phyloP scores from a whole-genome alignment of 2,888 invertebrate genomes.

The Lepidocyrtoides sp. region DNA sequence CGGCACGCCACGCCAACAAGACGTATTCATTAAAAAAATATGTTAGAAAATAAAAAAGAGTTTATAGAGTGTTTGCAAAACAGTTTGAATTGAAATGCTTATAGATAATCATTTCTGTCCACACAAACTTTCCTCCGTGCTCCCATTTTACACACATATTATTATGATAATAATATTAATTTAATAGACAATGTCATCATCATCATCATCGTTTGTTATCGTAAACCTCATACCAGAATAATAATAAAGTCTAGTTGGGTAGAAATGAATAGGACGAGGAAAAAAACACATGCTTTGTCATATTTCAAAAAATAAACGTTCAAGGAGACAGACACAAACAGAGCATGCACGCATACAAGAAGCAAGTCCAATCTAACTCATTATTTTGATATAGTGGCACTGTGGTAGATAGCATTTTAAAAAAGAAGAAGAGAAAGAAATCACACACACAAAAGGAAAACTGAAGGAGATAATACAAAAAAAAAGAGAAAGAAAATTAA shows the following conservation, averaged over 20 bases:
- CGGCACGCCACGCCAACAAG: conserved; percentile 6
- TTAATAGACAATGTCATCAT: conserved; percentile 55
- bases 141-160: conserved; percentile 20
- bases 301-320: conserved; percentile 28
- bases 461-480: conserved; percentile 4
- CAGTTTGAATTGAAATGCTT: neutral
- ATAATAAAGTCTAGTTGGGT: too few species aligned
- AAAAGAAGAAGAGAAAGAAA: conserved; percentile 22
- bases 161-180: conserved; percentile 42
- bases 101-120: conserved; percentile 27
- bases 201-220: conserved; percentile 48
- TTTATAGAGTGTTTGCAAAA: conserved; percentile 35
- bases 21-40: conserved; percentile 47
- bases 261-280: neutral
- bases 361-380: too few species aligned
- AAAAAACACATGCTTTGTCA: conserved; percentile 39
- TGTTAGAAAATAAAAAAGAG: conserved; percentile 43
- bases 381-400: conserved; percentile 7
- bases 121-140: neutral
- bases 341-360: neutral
- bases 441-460: neutral
- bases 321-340: neutral
- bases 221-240: conserved; percentile 16
- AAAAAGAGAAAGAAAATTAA: neutral
- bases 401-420: neutral